These are phyloP conservation scores for Grammomys dolichurus DNA, from an alignment of 2,113 vertebrate genomes.

Conservation along the genomic window DNA sequence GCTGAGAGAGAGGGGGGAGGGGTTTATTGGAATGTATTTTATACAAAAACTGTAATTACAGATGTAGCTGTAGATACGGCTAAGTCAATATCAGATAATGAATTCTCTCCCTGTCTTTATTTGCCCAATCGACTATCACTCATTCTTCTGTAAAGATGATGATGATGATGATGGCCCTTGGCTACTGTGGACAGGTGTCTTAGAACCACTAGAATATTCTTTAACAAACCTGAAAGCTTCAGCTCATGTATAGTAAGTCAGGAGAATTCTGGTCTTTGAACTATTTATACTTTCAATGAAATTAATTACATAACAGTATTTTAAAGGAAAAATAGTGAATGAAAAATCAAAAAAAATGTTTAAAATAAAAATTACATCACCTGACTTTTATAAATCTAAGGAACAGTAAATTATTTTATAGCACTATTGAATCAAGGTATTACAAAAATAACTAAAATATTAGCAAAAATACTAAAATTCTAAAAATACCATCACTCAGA, in stretches of 20 bases:
- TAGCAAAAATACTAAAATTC: conserved; percentile 29
- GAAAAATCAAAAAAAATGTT: conserved; percentile 8
- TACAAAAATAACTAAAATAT: neutral
- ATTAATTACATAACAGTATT: conserved; percentile 17
- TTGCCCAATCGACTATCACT: neutral
- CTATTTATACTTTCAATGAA: neutral
- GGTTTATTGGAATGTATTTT: neutral
- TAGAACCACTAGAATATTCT: neutral
- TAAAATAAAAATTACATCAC: neutral
- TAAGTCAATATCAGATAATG: neutral
- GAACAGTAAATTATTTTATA: conserved; percentile 4
- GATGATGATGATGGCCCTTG: too few species aligned
- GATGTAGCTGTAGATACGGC: neutral
- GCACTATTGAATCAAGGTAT: conserved; percentile 7
- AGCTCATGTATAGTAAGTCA: neutral
- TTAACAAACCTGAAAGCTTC: neutral
- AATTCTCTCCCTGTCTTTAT: neutral
- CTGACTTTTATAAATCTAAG: conserved; percentile 33
- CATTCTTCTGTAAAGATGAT: neutral
- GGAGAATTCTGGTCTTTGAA: neutral
- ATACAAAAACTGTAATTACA: neutral
- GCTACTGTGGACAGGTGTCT: neutral
- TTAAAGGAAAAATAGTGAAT: neutral
- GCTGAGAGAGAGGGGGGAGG: neutral
- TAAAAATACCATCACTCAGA: conserved; percentile 13